These are phyloP conservation scores for Pterocles burchelli DNA, from an alignment of 2,113 vertebrate genomes.

Conservation along the genomic window DNA sequence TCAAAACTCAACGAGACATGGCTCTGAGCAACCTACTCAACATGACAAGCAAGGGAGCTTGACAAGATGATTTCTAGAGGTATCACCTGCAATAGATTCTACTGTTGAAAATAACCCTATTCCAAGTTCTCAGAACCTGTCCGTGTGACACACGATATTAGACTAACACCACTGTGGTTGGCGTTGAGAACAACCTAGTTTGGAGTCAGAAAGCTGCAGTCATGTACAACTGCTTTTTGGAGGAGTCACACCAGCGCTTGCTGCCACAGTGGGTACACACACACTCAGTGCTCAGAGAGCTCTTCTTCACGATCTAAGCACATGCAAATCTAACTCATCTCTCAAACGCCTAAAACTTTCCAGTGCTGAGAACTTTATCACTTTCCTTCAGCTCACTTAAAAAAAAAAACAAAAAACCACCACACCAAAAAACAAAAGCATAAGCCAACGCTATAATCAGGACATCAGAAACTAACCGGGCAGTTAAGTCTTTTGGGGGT, in stretches of 20 bases:
- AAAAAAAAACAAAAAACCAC: background rate
- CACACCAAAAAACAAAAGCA: background rate
- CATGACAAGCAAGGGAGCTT: accelerated
- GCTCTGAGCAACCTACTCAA: background rate
- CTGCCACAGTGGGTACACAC: background rate
- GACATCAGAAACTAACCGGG: background rate
- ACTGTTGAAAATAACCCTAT: background rate
- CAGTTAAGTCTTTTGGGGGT: background rate
- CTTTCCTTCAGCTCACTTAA: background rate
- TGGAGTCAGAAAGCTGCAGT: background rate
- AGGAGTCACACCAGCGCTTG: background rate
- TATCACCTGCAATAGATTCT: background rate
- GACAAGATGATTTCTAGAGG: background rate
- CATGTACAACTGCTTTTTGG: background rate
- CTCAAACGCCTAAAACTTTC: background rate
- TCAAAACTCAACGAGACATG: accelerated
- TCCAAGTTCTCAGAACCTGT: background rate
- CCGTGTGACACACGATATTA: background rate
- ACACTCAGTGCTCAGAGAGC: background rate
- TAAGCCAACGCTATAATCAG: background rate
- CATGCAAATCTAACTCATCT: background rate
- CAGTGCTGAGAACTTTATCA: background rate
- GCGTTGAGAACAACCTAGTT: background rate
- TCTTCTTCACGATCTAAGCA: background rate
- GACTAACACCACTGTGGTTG: background rate